Evolutionary conservation across 2,797 vertebrate species (phyloP).

Genomic region (Peromyscus nudipes): DNA sequence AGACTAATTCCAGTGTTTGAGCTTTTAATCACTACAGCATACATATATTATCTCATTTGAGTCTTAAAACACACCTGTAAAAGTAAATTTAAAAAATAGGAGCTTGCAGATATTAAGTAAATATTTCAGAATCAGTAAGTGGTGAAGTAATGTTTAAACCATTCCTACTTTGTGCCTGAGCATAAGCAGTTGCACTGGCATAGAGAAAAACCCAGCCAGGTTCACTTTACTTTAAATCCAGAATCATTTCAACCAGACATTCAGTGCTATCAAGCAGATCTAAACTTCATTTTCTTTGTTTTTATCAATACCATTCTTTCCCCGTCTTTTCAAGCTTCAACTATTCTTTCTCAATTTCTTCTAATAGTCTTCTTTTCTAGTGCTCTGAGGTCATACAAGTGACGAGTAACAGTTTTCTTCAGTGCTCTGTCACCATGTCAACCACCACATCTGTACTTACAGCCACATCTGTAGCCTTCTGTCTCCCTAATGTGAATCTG

Average conservation of each 20-base stretch:
- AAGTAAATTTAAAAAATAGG: slow-evolving; percentile 70
- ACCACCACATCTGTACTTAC: neutral
- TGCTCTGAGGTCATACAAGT: neutral
- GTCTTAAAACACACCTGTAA: slow-evolving; percentile 68
- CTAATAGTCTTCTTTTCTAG: neutral
- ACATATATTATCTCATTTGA: slow-evolving; percentile 79
- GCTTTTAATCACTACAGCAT: slow-evolving; percentile 63
- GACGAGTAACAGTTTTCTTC: neutral
- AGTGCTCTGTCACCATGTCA: neutral
- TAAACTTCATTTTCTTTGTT: neutral
- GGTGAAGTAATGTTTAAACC: neutral
- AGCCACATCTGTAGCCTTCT: neutral
- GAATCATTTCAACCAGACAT: neutral
- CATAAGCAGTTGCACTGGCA: neutral
- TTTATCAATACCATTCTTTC: neutral
- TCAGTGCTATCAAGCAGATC: neutral
- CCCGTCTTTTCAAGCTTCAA: neutral
- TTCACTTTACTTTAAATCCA: neutral
- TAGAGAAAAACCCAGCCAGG: neutral
- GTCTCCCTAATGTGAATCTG: neutral
- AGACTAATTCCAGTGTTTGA: slow-evolving; percentile 70
- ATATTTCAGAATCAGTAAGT: neutral
- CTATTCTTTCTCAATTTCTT: neutral
- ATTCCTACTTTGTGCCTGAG: neutral
- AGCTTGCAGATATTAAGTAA: slow-evolving; percentile 56